Percentiles rank a stretch among this genome's conserved stretches.
Evolutionary conservation across 2,888 invertebrate species (phyloP).

Genomic region (Erpobdella octoculata): DNA sequence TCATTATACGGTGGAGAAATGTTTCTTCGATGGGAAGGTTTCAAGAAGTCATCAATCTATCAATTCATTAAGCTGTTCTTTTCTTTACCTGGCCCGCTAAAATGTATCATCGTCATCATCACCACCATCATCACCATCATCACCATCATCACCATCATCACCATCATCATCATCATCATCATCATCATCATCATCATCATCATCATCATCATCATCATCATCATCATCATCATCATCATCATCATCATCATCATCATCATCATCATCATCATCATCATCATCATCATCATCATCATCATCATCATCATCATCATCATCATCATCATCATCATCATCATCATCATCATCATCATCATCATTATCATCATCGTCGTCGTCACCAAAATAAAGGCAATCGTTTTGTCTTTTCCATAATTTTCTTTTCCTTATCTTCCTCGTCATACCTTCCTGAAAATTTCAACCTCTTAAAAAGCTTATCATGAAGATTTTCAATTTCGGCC

Average conservation of each 20-base stretch:
- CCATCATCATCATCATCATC: slow-evolving; percentile 5
- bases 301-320: slow-evolving; percentile 20
- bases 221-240: slow-evolving; percentile 6
- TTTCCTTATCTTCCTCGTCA: no score
- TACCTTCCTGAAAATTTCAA: no score
- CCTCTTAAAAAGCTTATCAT: no score
- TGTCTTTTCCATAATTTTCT: no score
- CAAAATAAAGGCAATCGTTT: no score
- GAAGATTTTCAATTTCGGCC: no score
- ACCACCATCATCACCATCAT: background rate
- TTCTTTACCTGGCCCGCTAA: background rate
- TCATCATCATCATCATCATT: no score
- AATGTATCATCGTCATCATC: background rate
- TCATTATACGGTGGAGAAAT: no score
- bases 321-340: background rate
- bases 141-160: slow-evolving; percentile 1
- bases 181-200: background rate
- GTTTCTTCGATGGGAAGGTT: no score
- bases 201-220: background rate
- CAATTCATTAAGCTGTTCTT: background rate
- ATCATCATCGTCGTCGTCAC: no score
- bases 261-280: slow-evolving; percentile 21
- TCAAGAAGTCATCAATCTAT: no score
- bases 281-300: slow-evolving; percentile 20
- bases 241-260: slow-evolving; percentile 12